Base-by-base conservation (phyloP, 2,113 vertebrate genomes). In the Prionailurus viverrinus region DNA sequence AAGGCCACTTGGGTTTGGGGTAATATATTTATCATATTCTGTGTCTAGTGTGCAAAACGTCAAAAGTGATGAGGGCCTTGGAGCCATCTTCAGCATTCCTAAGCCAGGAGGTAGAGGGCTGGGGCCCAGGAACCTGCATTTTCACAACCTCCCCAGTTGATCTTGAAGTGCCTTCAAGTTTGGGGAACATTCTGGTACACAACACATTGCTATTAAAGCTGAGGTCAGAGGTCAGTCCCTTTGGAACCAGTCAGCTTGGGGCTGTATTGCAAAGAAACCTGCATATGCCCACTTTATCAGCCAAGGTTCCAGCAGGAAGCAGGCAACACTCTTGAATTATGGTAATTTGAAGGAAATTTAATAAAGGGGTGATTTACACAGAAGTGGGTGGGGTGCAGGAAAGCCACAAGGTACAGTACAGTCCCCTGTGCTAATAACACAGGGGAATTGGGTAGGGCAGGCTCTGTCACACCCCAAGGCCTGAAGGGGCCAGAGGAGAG, bases 281-380 rank as follows among this genome's bases (percentile, higher is more conserved):
- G 65, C 58, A 76, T 8, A 48, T n/a, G 7, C 0, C 33, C 9
- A 8, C 19, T 78, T 74, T 25, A 33, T 45, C 39, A 14, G 65
- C 51, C 55, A 39, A 19, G 8, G 55, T 53, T 55, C 66, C 14
- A 51, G 19, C 21, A 39, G 41, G 9, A 94, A 58, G 76, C 25
- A 73, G 92, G n/a, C 2, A 5, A 36, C 25, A 83, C 25, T 55
- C 21, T 94, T 48, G 25, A 85, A 85, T 36, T 66, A 68, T 0
- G 5, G 39, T 76, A 25, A 78, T 58, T 36, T 55, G 15, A 86
- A 79, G 58, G 53, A 36, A 71, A 91, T 39, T 97, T 93, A 80
- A 92, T 73, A 86, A 82, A 66, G 74, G 48, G 33, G 13, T n/a
- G 53, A 82, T 82, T 95, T 89, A 74, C 23, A 86, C 85, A 86